Evolutionary conservation across 2,113 vertebrate genomes (phyloP), one percentile per base, ranked within the genome.

Genomic region (Thinocorus orbignyianus): DNA sequence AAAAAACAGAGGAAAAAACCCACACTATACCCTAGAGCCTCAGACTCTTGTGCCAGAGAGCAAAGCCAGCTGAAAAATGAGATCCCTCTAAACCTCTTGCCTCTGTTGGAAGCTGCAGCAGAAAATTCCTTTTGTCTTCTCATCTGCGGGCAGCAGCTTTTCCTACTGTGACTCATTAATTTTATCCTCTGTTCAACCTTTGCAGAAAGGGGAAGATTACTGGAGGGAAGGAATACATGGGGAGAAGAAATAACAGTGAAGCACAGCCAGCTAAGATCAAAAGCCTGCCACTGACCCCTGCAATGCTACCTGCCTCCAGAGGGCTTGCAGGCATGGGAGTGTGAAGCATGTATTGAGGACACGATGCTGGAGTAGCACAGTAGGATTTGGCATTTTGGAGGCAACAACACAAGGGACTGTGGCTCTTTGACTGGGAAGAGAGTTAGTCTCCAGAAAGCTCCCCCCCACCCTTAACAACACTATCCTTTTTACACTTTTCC

Each of bases 31-130:
- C 28, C 64, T 88, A 69, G 9, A 80, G 71, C 48, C 37, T 68
- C 2, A 0, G 48, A 92, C 11, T 85, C 31, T 44, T 44, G 31
- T 25, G 41, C 44, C 74, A 95, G 66, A 61, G 28, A 35, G 9
- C 10, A 8, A 81, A 94, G 66, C 61, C 87, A 90, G 28, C 10
- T 85, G 85, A 91, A 87, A 96, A 80, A 42, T 3, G 10, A 90
- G 81, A 86, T 52, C 39, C 28, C 62, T 91, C 62, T 91, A 80
- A 94, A 91, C 10, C 44, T 85, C 84, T 51, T 85, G 46, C 39
- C 81, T 93, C 81, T 66, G 60, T 31, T 96, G 83, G 96, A 93
- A 92, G 65, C 39, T 57, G 60, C 77, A 93, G 60, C 52, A 84
- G 46, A 76, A 95, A 88, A 93, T 92, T 81, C 61, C 37, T 86